phyloP scores from a whole-genome alignment of 1,140 invertebrate genomes.

The Drosophila persimilis region DNA sequence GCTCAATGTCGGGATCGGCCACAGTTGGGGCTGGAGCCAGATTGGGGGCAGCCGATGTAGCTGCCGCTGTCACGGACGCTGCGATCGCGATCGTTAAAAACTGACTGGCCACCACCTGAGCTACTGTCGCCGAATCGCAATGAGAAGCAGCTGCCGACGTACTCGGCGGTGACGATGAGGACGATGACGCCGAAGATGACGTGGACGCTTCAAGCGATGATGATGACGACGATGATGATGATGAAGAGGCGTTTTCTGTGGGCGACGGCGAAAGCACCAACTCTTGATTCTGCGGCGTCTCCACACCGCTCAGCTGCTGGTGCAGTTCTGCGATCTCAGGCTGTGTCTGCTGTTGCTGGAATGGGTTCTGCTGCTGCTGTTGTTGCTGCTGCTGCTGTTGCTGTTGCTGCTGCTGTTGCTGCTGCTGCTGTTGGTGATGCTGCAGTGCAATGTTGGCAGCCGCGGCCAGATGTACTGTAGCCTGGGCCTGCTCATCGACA shows the following conservation, averaged over 20 bases:
- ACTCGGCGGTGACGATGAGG: slow-evolving; percentile 46
- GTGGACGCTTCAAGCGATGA: slow-evolving; percentile 44
- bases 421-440: slow-evolving; percentile 67
- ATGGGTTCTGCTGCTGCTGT: slow-evolving; percentile 65
- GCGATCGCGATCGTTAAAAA: slow-evolving; percentile 62
- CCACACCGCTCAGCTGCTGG: slow-evolving; percentile 67
- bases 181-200: slow-evolving; percentile 44
- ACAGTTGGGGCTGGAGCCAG: slow-evolving; percentile 47
- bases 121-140: slow-evolving; percentile 69
- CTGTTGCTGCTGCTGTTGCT: slow-evolving; percentile 61
- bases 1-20: slow-evolving; percentile 33
- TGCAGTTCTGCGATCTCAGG: slow-evolving; percentile 73
- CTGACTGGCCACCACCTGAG: slow-evolving; percentile 66
- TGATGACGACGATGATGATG: slow-evolving; percentile 46
- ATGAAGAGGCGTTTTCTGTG: slow-evolving; percentile 27
- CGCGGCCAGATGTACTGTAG: slow-evolving; percentile 66
- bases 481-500: slow-evolving; percentile 62
- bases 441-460: slow-evolving; percentile 75
- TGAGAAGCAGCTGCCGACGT: slow-evolving; percentile 47
- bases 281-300: slow-evolving; percentile 52
- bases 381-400: slow-evolving; percentile 67
- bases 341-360: slow-evolving; percentile 63
- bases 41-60: slow-evolving; percentile 44
- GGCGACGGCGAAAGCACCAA: slow-evolving; percentile 37
- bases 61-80: slow-evolving; percentile 67